phyloP scores from a whole-genome alignment of 2,113 vertebrate species.

The Tympanuchus pallidicinctus region DNA sequence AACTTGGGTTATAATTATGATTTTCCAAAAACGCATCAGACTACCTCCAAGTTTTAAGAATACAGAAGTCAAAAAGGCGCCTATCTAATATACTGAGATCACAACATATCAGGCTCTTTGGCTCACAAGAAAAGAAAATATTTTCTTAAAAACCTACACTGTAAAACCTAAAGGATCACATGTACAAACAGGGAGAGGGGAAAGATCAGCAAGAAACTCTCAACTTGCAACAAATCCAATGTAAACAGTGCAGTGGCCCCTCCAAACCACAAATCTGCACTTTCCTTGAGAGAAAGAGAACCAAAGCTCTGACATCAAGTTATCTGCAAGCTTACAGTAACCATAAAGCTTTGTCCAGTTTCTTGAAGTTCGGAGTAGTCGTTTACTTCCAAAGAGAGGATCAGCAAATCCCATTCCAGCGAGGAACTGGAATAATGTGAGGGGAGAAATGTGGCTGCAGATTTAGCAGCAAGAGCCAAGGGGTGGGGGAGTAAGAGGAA shows the following conservation, averaged over 20 bases:
- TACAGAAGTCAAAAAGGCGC: not conserved
- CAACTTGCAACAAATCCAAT: not conserved
- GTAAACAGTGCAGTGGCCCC: not conserved
- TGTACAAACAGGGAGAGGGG: accelerated
- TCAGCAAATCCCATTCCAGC: not conserved
- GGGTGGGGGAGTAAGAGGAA: not conserved
- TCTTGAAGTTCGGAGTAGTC: not conserved
- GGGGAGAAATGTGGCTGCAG: not conserved
- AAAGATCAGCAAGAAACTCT: not conserved
- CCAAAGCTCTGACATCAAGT: not conserved
- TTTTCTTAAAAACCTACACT: not conserved
- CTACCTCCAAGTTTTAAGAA: not conserved
- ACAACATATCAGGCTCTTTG: not conserved
- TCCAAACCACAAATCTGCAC: not conserved
- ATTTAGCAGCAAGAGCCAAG: not conserved
- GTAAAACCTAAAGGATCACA: not conserved
- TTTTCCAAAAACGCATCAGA: not conserved
- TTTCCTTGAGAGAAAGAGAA: not conserved
- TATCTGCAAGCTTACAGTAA: not conserved
- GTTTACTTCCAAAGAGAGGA: not conserved
- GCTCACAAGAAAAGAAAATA: not conserved
- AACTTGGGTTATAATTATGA: not conserved
- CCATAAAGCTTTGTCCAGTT: not conserved
- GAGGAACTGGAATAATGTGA: not conserved
- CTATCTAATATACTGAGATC: not conserved